Conservation (phyloP, 2,113 vertebrate species). For the Rhinoderma darwinii region DNA sequence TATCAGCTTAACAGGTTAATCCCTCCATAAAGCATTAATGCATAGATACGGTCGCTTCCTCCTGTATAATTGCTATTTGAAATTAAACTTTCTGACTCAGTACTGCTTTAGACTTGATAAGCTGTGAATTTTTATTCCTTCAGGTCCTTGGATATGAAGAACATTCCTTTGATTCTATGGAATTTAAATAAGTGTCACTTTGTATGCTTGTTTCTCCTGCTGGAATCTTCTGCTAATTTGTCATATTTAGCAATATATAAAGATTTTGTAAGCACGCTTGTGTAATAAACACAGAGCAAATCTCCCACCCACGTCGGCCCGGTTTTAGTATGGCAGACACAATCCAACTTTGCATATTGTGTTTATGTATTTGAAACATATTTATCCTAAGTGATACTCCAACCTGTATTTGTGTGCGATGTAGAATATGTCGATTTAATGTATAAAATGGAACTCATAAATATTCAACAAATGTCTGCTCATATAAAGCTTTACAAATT, state of each 20-base stretch:
- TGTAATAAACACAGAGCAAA: not conserved
- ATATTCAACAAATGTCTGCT: constrained; percentile 38
- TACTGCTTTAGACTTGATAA: constrained; percentile 22
- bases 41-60: constrained; percentile 31
- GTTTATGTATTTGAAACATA: constrained; percentile 25
- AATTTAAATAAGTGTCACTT: not conserved
- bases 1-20: constrained; percentile 42
- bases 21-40: constrained; percentile 21
- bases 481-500: constrained; percentile 41
- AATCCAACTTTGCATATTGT: constrained; percentile 33
- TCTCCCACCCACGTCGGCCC: not conserved
- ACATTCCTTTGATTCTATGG: not conserved
- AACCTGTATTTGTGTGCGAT: constrained; percentile 25
- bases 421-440: constrained; percentile 6
- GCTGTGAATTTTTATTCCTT: constrained; percentile 23
- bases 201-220: not conserved
- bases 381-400: constrained; percentile 38
- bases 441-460: constrained; percentile 45
- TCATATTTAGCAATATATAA: constrained; percentile 7
- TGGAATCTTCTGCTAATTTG: not conserved
- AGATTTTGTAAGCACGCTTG: not conserved
- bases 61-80: constrained; percentile 18
- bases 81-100: constrained; percentile 32
- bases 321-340: not conserved
- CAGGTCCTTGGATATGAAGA: not conserved